These are phyloP conservation scores for Metopolophium dirhodum DNA, from an alignment of 1,140 invertebrate genomes.

Conservation along the genomic window DNA sequence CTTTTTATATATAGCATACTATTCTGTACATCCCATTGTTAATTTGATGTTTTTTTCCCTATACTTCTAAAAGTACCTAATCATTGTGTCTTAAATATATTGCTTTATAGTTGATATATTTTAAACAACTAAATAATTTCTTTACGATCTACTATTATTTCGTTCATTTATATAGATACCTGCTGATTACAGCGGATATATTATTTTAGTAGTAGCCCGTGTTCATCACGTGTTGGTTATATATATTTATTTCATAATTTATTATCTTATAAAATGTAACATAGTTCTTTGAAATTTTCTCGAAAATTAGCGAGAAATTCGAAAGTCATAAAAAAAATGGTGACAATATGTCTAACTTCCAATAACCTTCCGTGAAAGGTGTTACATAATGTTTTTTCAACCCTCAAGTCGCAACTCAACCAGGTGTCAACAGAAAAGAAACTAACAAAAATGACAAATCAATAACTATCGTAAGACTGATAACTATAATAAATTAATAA, in stretches of 20 bases:
- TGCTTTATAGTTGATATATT: not conserved
- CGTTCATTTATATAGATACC: not conserved
- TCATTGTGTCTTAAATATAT: not conserved
- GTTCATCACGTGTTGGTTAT: not conserved
- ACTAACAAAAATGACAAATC: not conserved
- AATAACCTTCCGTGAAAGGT: not conserved
- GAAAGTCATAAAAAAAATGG: not conserved
- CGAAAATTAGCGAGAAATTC: not conserved
- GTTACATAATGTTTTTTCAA: not conserved
- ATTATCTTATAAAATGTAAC: not conserved
- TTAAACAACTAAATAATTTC: not conserved
- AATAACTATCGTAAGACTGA: not conserved
- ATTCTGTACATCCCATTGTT: not conserved
- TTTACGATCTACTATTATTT: not conserved
- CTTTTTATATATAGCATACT: not conserved
- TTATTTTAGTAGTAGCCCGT: not conserved
- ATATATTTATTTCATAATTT: not conserved
- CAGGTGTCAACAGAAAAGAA: not conserved
- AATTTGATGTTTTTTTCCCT: not conserved
- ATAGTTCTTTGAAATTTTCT: not conserved
- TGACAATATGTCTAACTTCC: not conserved
- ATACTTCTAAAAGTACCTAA: not conserved
- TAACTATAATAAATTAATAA: not conserved
- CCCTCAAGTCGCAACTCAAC: not conserved
- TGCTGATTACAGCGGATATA: not conserved